A percentile compares a stretch with the other conserved stretches of the same genome.
Conservation (phyloP, 2,113 vertebrate species). For the Macquaria australasica region DNA sequence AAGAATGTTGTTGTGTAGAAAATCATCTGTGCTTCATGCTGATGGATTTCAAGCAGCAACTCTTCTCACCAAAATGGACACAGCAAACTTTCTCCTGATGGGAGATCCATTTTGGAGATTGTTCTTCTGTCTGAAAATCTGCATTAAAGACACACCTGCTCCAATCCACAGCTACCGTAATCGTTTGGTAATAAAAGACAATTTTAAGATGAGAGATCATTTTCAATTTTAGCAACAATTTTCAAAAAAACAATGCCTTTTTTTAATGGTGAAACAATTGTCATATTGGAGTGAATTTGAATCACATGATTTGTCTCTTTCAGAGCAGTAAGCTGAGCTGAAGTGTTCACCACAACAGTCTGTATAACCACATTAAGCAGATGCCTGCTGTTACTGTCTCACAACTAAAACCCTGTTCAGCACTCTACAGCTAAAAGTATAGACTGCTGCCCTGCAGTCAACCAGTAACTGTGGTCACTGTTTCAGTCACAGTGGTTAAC, state of each 20-base stretch:
- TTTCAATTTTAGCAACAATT: too few species aligned
- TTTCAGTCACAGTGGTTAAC: too few species aligned
- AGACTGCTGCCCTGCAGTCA: not conserved
- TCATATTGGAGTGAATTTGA: conserved; percentile 1
- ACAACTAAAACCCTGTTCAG: not conserved
- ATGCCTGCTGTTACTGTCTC: not conserved
- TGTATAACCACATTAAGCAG: not conserved
- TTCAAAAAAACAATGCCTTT: not conserved
- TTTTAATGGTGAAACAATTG: not conserved
- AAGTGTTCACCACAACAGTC: not conserved
- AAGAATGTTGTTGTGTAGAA: conserved; percentile 25
- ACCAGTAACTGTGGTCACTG: too few species aligned
- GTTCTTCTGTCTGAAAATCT: not conserved
- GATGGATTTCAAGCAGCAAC: not conserved
- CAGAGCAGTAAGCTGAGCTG: not conserved
- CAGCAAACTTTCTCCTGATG: not conserved
- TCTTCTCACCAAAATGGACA: not conserved
- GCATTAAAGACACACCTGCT: not conserved
- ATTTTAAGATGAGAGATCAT: not conserved
- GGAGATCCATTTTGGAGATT: not conserved
- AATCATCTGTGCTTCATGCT: conserved; percentile 6
- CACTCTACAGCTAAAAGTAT: too few species aligned
- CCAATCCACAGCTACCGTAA: not conserved
- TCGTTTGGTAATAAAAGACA: not conserved
- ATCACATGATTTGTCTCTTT: not conserved